phyloP scores from a whole-genome alignment of 2,113 vertebrate genomes.

The Tiliqua scincoides region DNA sequence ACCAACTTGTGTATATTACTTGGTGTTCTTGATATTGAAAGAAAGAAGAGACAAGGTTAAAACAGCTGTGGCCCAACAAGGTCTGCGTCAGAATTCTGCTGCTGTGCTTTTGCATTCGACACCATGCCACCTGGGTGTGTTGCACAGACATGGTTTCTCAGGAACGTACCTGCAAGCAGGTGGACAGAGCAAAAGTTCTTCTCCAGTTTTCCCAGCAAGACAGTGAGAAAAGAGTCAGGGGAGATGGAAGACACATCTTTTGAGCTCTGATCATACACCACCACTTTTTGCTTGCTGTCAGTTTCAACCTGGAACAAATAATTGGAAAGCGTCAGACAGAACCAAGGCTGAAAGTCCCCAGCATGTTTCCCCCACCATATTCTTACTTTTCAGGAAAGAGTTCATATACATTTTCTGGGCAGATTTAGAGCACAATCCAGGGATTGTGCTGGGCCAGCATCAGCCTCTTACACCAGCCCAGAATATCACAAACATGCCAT shows the following conservation, averaged over 20 bases:
- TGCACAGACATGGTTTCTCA: not conserved
- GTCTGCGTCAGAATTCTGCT: not conserved
- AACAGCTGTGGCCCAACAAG: not conserved
- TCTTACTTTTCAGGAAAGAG: not conserved
- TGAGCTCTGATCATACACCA: conserved; percentile 94
- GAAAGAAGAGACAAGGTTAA: not conserved
- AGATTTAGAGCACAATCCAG: too few relatives aligned
- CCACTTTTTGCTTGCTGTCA: conserved; percentile 85
- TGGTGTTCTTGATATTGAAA: not conserved
- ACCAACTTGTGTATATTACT: not conserved
- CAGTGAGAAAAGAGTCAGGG: conserved; percentile 88
- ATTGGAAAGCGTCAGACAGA: not conserved
- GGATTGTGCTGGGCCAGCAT: too few relatives aligned
- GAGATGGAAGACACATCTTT: conserved; percentile 80
- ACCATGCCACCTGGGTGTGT: not conserved
- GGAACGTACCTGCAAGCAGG: conserved; percentile 89
- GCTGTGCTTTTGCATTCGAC: too few relatives aligned
- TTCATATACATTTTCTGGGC: not conserved
- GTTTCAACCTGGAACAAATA: conserved; percentile 83
- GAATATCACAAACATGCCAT: too few relatives aligned
- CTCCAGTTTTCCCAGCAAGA: conserved; percentile 92
- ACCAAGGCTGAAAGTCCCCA: not conserved
- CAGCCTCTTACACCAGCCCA: too few relatives aligned
- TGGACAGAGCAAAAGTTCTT: conserved; percentile 88
- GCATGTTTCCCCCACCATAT: not conserved